Percentiles rank a stretch among this genome's conserved stretches.
These are phyloP conservation scores for Montipora foliosa DNA, from an alignment of 64 coral and sea anemone species.

Conservation along the genomic window DNA sequence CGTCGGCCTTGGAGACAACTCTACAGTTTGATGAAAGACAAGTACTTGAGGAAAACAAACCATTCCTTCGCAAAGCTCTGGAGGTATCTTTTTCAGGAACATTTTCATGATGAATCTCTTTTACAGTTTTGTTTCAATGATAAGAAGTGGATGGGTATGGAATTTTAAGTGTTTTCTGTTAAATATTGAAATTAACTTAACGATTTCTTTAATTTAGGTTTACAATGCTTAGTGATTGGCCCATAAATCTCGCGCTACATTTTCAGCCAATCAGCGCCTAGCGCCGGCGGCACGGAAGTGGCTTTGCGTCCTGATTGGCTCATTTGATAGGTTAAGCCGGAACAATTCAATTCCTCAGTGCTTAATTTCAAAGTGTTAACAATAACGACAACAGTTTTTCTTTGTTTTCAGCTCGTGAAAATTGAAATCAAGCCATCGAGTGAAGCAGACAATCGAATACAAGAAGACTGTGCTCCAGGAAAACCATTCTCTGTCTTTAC, in stretches of 20 bases:
- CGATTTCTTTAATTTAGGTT: too few relatives aligned
- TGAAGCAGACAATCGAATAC: slow-evolving; percentile 77
- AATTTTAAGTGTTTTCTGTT: neutral
- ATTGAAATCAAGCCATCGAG: slow-evolving; percentile 80
- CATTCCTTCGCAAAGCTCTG: slow-evolving; percentile 87
- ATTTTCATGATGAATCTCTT: neutral
- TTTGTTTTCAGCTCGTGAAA: slow-evolving; percentile 60
- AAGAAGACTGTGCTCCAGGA: slow-evolving; percentile 91
- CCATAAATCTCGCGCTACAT: too few relatives aligned
- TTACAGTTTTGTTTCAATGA: neutral
- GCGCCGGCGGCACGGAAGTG: too few relatives aligned
- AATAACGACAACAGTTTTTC: neutral
- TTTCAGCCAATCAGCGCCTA: too few relatives aligned
- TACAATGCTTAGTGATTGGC: too few relatives aligned
- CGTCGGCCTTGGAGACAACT: slow-evolving; percentile 86
- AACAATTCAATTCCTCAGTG: too few relatives aligned
- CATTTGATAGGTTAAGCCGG: too few relatives aligned
- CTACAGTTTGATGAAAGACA: slow-evolving; percentile 89
- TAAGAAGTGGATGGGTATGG: neutral
- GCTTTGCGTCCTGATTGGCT: too few relatives aligned
- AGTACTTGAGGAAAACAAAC: slow-evolving; percentile 85
- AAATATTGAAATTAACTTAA: too few relatives aligned
- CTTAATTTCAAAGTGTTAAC: too few relatives aligned
- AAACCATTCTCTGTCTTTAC: slow-evolving; percentile 88
- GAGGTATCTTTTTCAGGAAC: slow-evolving; percentile 62